phyloP scores from a whole-genome alignment of 1,140 invertebrate genomes.

The Drosophila athabasca region DNA sequence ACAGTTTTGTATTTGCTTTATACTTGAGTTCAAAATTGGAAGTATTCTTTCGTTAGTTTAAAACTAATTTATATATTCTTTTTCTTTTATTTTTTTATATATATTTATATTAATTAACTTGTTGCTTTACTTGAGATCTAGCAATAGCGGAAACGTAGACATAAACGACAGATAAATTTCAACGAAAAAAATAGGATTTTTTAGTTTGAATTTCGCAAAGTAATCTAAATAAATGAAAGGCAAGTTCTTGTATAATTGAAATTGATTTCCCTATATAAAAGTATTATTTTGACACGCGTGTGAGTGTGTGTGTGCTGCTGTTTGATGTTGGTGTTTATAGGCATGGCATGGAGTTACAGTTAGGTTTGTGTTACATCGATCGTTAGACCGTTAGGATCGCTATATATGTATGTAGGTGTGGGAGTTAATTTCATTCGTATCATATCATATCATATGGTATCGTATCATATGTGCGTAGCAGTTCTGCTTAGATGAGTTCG shows the following conservation, averaged over 20 bases:
- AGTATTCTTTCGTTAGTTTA: slow-evolving; percentile 73
- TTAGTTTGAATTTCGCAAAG: slow-evolving; percentile 29
- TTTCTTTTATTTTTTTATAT: slow-evolving; percentile 25
- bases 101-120: slow-evolving; percentile 65
- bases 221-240: slow-evolving; percentile 8
- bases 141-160: slow-evolving; percentile 57
- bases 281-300: slow-evolving; percentile 39
- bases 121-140: slow-evolving; percentile 79
- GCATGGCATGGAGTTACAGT: slow-evolving; percentile 77
- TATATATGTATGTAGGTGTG: slow-evolving; percentile 40
- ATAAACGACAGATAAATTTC: slow-evolving; percentile 41
- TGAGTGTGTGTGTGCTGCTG: slow-evolving; percentile 23
- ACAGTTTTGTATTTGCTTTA: slow-evolving; percentile 51
- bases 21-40: slow-evolving; percentile 75
- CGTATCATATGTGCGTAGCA: slow-evolving; percentile 39
- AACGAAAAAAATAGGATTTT: slow-evolving; percentile 46
- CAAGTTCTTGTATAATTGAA: slow-evolving; percentile 35
- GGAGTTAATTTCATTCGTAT: slow-evolving; percentile 8
- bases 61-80: slow-evolving; percentile 73
- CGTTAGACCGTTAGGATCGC: slow-evolving; percentile 12
- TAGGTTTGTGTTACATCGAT: slow-evolving; percentile 40
- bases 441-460: slow-evolving; percentile 9
- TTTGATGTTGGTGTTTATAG: slow-evolving; percentile 52
- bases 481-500: slow-evolving; percentile 31
- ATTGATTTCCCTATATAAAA: slow-evolving; percentile 26